Evolutionary conservation across 2,888 invertebrate genomes (phyloP).

Genomic region (Lamellibrachia satsuma): DNA sequence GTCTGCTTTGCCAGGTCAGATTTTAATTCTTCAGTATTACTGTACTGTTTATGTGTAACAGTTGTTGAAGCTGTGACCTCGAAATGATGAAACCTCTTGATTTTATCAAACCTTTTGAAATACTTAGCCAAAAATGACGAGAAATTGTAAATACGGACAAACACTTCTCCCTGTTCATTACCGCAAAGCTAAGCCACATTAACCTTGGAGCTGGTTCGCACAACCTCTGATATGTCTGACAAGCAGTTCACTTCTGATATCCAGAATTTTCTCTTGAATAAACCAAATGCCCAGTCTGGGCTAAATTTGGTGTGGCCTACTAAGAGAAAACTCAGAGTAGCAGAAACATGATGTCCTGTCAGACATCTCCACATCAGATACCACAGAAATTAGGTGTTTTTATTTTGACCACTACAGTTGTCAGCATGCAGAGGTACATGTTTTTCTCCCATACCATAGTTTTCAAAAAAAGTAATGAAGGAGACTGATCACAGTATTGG

Average conservation of each 20-base stretch:
- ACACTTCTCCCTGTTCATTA: background rate
- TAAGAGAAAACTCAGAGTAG: conserved; percentile 13
- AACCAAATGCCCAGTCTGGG: conserved; percentile 22
- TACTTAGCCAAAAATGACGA: background rate
- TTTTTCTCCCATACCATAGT: conserved; percentile 40
- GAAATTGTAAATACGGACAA: background rate
- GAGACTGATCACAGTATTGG: conserved; percentile 39
- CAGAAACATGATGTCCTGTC: background rate
- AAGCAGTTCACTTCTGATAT: background rate
- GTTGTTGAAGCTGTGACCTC: background rate
- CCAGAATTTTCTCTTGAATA: background rate
- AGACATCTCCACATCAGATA: conserved; percentile 37
- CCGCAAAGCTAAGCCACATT: background rate
- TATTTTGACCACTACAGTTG: conserved; percentile 46
- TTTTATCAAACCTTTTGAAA: background rate
- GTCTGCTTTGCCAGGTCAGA: too few species aligned
- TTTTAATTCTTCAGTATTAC: too few species aligned
- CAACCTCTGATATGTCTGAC: background rate
- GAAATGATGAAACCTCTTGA: background rate
- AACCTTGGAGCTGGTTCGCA: background rate
- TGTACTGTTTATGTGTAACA: background rate
- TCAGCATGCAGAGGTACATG: conserved; percentile 36
- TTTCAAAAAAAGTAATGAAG: conserved; percentile 37
- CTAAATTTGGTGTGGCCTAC: conserved; percentile 27
- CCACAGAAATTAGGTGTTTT: conserved; percentile 41